Percentiles rank a stretch among this genome's conserved stretches.
Evolutionary conservation across 2,113 vertebrate species (phyloP).

Genomic region (Leucopsar rothschildi): DNA sequence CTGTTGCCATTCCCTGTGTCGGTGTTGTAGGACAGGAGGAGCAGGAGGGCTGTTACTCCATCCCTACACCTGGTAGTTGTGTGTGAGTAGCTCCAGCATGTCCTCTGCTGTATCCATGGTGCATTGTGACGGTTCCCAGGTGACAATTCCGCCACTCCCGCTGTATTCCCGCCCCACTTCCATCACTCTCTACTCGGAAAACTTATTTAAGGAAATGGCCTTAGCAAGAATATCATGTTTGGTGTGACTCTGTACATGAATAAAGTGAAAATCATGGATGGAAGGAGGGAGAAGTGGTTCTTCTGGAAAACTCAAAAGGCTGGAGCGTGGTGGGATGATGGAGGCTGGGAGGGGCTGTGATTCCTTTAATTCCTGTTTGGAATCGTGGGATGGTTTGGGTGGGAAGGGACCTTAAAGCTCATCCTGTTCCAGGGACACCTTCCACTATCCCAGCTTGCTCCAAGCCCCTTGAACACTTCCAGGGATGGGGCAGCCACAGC

Average conservation of each 20-base stretch:
- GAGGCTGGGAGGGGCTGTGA: too few relatives aligned
- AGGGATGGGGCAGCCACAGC: background rate
- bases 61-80: constrained; percentile 17
- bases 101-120: constrained; percentile 52
- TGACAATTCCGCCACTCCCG: background rate
- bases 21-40: background rate
- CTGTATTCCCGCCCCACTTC: background rate
- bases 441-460: background rate
- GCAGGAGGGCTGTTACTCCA: background rate
- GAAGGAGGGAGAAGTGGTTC: background rate
- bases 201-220: constrained; percentile 21
- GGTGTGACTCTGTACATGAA: constrained; percentile 79
- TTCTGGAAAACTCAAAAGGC: background rate
- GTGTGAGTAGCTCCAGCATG: constrained; percentile 67
- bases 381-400: background rate
- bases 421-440: background rate
- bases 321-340: fast-evolving
- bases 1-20: background rate
- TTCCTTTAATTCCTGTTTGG: background rate
- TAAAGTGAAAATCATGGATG: constrained; percentile 75
- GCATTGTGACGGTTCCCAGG: constrained; percentile 14
- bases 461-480: background rate
- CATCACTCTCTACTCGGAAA: background rate
- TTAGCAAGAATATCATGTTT: constrained; percentile 59
- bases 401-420: background rate